Evolutionary conservation across 92 coral and sea anemone genomes (phyloP).

Genomic region (Ricordea florida): DNA sequence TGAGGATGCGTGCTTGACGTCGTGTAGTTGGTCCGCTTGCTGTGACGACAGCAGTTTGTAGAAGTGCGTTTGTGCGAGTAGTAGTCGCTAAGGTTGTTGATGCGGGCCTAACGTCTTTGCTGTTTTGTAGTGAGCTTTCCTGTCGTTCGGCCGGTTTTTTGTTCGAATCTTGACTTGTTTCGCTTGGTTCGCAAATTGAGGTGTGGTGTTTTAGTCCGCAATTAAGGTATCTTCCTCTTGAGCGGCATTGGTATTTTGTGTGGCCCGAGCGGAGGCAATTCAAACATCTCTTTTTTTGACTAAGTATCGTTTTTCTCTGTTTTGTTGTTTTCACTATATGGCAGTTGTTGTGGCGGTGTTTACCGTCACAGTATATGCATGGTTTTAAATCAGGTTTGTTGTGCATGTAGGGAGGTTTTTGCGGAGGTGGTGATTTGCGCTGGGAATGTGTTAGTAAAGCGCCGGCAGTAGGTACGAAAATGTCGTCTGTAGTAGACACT

Average conservation of each 20-base stretch:
- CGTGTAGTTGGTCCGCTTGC: slow-evolving; percentile 37
- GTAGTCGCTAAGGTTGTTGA: slow-evolving; percentile 32
- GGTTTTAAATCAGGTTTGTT: too few species aligned
- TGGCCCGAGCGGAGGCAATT: slow-evolving; percentile 46
- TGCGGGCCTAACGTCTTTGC: background rate
- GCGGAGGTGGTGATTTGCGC: too few species aligned
- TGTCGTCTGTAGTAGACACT: too few species aligned
- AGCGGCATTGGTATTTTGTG: slow-evolving; percentile 35
- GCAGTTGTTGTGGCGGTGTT: too few species aligned
- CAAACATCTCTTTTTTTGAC: slow-evolving; percentile 40
- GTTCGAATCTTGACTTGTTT: slow-evolving; percentile 11
- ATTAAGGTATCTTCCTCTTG: slow-evolving; percentile 49
- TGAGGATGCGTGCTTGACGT: slow-evolving; percentile 57
- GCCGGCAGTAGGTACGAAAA: too few species aligned
- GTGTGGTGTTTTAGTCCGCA: slow-evolving; percentile 58
- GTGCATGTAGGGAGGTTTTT: too few species aligned
- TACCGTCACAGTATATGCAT: too few species aligned
- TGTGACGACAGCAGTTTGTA: slow-evolving; percentile 47
- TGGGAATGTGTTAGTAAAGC: too few species aligned
- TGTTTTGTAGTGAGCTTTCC: slow-evolving; percentile 18
- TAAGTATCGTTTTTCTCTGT: slow-evolving; percentile 25
- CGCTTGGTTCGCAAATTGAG: slow-evolving; percentile 45
- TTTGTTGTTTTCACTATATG: slow-evolving; percentile 23
- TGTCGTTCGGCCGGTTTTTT: slow-evolving; percentile 19
- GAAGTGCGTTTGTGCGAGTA: slow-evolving; percentile 22